phyloP scores from a whole-genome alignment of 2,888 invertebrate species.

The Catonia carolina region DNA sequence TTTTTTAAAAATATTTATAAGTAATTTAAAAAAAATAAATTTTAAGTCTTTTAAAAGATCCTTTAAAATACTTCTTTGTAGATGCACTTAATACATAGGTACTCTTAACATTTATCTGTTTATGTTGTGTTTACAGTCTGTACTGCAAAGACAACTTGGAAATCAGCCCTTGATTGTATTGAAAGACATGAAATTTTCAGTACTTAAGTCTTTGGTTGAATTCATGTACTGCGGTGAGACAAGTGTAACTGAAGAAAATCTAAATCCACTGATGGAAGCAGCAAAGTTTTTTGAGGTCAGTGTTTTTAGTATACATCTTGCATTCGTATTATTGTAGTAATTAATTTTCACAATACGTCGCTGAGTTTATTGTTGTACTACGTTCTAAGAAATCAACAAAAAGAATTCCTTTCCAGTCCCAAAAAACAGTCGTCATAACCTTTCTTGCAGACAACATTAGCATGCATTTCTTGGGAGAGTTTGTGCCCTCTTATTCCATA shows the following conservation, averaged over 20 bases:
- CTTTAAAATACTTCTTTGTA: too few species aligned
- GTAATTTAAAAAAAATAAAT: too few species aligned
- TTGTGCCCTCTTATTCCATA: too few species aligned
- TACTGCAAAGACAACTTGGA: slow-evolving; percentile 44
- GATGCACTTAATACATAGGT: too few species aligned
- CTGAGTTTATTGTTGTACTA: not conserved
- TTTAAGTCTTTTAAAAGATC: too few species aligned
- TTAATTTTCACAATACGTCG: not conserved
- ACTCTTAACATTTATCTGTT: too few species aligned
- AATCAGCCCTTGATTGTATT: slow-evolving; percentile 48
- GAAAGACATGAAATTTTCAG: slow-evolving; percentile 61
- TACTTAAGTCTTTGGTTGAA: slow-evolving; percentile 63
- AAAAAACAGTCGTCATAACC: too few species aligned
- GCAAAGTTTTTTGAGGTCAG: slow-evolving; percentile 61
- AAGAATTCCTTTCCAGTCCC: too few species aligned
- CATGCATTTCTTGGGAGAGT: too few species aligned
- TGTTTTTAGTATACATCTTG: not conserved
- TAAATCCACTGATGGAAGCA: slow-evolving; percentile 61
- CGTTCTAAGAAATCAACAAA: not conserved
- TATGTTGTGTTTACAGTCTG: slow-evolving; percentile 40
- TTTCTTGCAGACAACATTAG: too few species aligned
- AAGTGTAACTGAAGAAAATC: slow-evolving; percentile 58
- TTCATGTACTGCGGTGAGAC: slow-evolving; percentile 74
- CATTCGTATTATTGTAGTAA: not conserved
- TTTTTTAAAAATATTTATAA: too few species aligned